Evolutionary conservation across 2,113 vertebrate genomes (phyloP), one percentile per base, ranked within the genome.

Genomic region (Sinocyclocheilus maitianheensis): DNA sequence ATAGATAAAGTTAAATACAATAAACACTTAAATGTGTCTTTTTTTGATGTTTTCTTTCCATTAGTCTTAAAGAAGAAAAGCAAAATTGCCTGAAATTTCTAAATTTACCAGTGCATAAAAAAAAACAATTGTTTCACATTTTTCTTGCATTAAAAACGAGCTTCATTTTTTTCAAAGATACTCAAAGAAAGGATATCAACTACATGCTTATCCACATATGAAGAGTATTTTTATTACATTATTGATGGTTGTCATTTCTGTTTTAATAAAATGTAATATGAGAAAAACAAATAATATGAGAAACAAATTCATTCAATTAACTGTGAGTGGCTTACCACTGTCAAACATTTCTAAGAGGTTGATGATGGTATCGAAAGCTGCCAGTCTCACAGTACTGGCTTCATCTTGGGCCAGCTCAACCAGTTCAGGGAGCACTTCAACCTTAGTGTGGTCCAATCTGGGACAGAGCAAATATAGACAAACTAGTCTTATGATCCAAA

Each of bases 291-390:
- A 13, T 69, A 69, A 9, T 6, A 20, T 71, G 9, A 71, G 26
- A 34, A 34, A 18, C 30, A 71, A 71, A 71, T 16, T 34, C 8
- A 20, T 71, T 37, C 6, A 71, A 1, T 3, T 9, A 37, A 18
- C 67, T 71, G 30, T 9, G 8, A 71, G 16, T 6, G 4, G 75
- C 92, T 93, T 93, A 98, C 97, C 97, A 58, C 94, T 91, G 91
- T 98, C 97, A 87, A 98, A 96, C 93, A 96, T 94, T 87, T 97
- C 96, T 0, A 98, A 94, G 37, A 98, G 93, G 90, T 96, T 97
- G 67, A 98, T 95, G 90, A 98, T 91, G 0, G 97, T 97, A 91
- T 99, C 97, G 83, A 99, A 98, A 76, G 97, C 97, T 76, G 97
- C 96, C 37, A 98, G 94, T 5, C 97, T 96, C 18, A 99, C 97